phyloP scores from a whole-genome alignment of 2,888 invertebrate species.

The Drosophila aldrichi region DNA sequence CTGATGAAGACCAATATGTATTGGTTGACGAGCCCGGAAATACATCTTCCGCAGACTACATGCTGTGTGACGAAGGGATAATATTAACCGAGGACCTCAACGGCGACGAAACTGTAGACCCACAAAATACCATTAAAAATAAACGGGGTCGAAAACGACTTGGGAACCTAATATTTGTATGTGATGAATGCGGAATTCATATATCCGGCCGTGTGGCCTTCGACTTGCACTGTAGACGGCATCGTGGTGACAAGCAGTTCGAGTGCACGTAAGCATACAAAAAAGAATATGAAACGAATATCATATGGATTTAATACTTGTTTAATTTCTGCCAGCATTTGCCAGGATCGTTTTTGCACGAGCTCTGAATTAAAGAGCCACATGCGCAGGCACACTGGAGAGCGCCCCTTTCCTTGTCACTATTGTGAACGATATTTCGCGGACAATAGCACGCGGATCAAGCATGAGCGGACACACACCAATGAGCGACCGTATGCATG shows the following conservation, averaged over 20 bases:
- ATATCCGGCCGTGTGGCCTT: slow-evolving; percentile 66
- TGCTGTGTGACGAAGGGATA: slow-evolving; percentile 24
- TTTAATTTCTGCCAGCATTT: slow-evolving; percentile 34
- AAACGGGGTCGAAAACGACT: slow-evolving; percentile 38
- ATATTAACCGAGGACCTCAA: slow-evolving; percentile 12
- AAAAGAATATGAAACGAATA: neutral
- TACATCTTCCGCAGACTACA: neutral
- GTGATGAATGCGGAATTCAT: slow-evolving; percentile 68
- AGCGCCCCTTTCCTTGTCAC: slow-evolving; percentile 70
- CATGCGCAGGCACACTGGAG: slow-evolving; percentile 70
- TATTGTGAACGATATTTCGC: slow-evolving; percentile 67
- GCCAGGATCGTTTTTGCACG: slow-evolving; percentile 64
- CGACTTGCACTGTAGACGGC: slow-evolving; percentile 69
- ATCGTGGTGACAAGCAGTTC: slow-evolving; percentile 70
- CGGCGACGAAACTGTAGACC: slow-evolving; percentile 20
- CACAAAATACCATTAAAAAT: slow-evolving; percentile 22
- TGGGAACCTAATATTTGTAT: slow-evolving; percentile 47
- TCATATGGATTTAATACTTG: neutral
- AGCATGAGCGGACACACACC: slow-evolving; percentile 77
- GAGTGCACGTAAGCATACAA: slow-evolving; percentile 61
- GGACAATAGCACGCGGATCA: slow-evolving; percentile 70
- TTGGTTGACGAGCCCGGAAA: slow-evolving; percentile 8
- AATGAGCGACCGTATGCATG: slow-evolving; percentile 77
- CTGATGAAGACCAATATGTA: slow-evolving; percentile 3
- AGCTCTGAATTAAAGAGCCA: slow-evolving; percentile 70